Evolutionary conservation across 1,140 invertebrate species (phyloP).

Genomic region (Dendrolimus punctatus): DNA sequence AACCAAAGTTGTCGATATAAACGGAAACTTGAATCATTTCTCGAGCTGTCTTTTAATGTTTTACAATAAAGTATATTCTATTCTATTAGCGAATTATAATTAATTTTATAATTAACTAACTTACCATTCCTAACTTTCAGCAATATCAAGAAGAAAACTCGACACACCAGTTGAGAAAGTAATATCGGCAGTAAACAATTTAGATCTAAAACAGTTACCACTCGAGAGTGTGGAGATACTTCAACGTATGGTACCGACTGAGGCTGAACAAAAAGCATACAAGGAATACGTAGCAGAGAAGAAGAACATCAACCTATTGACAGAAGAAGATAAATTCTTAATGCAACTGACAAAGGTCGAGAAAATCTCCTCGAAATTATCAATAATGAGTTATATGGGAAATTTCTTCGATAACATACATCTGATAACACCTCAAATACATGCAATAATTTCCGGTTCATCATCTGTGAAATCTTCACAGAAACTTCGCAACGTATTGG

Average conservation of each 20-base stretch:
- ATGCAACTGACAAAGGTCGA: conserved; percentile 96
- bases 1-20: too few species aligned
- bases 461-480: conserved; percentile 92
- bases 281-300: conserved; percentile 93
- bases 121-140: conserved; percentile 70
- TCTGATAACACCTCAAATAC: conserved; percentile 91
- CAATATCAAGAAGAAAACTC: conserved; percentile 97
- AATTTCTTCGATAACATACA: conserved; percentile 97
- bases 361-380: conserved; percentile 93
- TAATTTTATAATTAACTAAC: neutral
- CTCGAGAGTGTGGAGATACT: conserved; percentile 96
- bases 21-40: too few species aligned
- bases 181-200: conserved; percentile 91
- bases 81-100: neutral
- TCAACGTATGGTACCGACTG: conserved; percentile 95
- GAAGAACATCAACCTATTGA: conserved; percentile 90
- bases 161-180: conserved; percentile 95
- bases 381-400: conserved; percentile 98
- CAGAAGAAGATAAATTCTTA: conserved; percentile 97
- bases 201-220: conserved; percentile 93
- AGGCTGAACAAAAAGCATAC: conserved; percentile 95
- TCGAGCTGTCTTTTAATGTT: too few species aligned
- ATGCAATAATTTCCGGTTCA: conserved; percentile 94
- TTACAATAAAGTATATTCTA: too few species aligned
- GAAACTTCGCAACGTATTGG: conserved; percentile 91